Evolutionary conservation across 2,888 invertebrate genomes (phyloP).

Genomic region (Elegia similella): DNA sequence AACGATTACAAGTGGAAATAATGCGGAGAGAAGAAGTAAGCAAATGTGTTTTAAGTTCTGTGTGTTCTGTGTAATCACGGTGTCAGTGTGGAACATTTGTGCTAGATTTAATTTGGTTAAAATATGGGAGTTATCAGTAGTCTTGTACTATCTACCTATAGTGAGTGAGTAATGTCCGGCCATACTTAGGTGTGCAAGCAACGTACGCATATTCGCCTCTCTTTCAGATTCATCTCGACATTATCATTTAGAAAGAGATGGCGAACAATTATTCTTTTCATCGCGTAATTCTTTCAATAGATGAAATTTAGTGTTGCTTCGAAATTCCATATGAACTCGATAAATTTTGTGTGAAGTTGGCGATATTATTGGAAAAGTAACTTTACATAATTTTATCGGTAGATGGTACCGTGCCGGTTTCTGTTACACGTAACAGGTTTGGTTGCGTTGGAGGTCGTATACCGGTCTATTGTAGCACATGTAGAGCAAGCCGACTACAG

Average conservation of each 20-base stretch:
- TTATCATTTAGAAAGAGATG: slow-evolving; percentile 59
- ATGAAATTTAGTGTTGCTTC: slow-evolving; percentile 49
- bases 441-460: slow-evolving; percentile 74
- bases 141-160: slow-evolving; percentile 75
- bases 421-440: slow-evolving; percentile 77
- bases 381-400: slow-evolving; percentile 46
- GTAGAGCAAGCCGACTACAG: slow-evolving; percentile 62
- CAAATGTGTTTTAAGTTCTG: slow-evolving; percentile 66
- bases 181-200: slow-evolving; percentile 80
- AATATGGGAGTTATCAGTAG: slow-evolving; percentile 66
- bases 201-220: slow-evolving; percentile 80
- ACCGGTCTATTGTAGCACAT: slow-evolving; percentile 76
- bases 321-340: slow-evolving; percentile 40
- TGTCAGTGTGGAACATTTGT: slow-evolving; percentile 47
- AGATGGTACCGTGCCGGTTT: slow-evolving; percentile 51
- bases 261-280: slow-evolving; percentile 59
- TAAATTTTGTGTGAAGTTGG: slow-evolving; percentile 24
- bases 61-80: slow-evolving; percentile 54
- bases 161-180: slow-evolving; percentile 82
- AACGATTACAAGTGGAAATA: slow-evolving; percentile 96
- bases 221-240: slow-evolving; percentile 62
- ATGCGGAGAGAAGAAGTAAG: slow-evolving; percentile 99
- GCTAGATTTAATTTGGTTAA: slow-evolving; percentile 44
- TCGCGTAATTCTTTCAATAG: slow-evolving; percentile 50
- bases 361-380: slow-evolving; percentile 33